Evolutionary conservation across 2,888 invertebrate species (phyloP).

Genomic region (Amblyjoppa fuscipennis): DNA sequence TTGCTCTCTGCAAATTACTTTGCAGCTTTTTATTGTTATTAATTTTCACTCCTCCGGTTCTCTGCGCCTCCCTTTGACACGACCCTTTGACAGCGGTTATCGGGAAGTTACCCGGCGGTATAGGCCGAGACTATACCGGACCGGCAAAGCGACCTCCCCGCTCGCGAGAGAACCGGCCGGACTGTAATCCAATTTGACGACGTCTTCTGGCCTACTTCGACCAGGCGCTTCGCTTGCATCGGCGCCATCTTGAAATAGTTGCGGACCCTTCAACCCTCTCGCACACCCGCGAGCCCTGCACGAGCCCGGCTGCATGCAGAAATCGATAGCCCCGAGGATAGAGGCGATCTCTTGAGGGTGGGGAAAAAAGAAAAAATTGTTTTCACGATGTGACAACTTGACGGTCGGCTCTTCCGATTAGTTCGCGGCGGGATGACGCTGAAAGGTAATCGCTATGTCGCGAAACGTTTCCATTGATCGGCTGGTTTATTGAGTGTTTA

Average conservation of each 20-base stretch:
- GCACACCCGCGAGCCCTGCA: constrained; percentile 41
- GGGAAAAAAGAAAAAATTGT: constrained; percentile 70
- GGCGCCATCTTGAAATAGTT: constrained; percentile 76
- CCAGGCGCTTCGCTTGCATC: constrained; percentile 50
- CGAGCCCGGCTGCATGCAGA: constrained; percentile 49
- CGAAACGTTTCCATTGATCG: too few species aligned
- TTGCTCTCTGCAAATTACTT: too few species aligned
- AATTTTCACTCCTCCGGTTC: too few species aligned
- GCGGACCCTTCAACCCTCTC: constrained; percentile 65
- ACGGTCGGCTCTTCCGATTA: not conserved
- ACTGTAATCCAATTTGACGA: constrained; percentile 75
- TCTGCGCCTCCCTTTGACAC: not conserved
- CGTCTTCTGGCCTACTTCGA: constrained; percentile 75
- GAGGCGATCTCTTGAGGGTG: constrained; percentile 39
- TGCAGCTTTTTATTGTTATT: too few species aligned
- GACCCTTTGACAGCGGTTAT: not conserved
- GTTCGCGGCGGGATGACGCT: constrained; percentile 25
- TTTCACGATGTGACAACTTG: not conserved
- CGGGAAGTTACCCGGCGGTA: not conserved
- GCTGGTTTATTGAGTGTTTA: too few species aligned
- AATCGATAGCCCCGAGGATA: constrained; percentile 79
- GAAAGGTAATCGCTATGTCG: not conserved
- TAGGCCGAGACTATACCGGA: constrained; percentile 9
- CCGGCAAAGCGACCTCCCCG: not conserved
- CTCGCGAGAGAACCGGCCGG: not conserved